Conservation (phyloP, 2,797 vertebrate genomes). For the Sebastes ruberrimus region DNA sequence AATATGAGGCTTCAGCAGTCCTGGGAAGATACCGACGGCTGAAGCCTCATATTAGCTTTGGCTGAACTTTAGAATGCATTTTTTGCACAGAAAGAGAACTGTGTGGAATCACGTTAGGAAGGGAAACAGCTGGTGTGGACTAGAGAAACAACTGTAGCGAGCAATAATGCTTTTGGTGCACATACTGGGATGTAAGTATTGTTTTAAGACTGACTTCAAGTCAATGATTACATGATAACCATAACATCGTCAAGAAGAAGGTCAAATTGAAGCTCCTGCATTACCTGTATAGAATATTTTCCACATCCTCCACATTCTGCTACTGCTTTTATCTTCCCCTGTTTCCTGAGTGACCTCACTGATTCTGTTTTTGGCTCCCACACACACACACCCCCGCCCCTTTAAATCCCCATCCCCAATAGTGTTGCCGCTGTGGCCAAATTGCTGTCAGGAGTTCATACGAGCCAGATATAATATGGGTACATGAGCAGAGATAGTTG, state of each 20-base stretch:
- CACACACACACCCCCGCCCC: not conserved
- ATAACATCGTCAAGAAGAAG: not conserved
- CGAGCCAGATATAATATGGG: constrained; percentile 42
- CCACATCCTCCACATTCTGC: not conserved
- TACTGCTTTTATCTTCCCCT: not conserved
- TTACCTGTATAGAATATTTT: not conserved
- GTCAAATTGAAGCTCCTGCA: not conserved
- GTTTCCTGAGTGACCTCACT: constrained; percentile 28
- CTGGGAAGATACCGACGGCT: not conserved
- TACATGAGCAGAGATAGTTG: constrained; percentile 62
- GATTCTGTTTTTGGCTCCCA: constrained; percentile 40
- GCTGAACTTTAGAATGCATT: not conserved
- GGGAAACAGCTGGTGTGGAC: not conserved
- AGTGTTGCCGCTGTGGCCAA: constrained; percentile 44
- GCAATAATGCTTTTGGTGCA: not conserved
- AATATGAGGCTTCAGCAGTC: not conserved
- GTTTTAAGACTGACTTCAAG: not conserved
- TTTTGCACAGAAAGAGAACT: not conserved
- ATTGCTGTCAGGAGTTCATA: constrained; percentile 63
- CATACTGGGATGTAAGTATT: not conserved
- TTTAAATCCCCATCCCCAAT: constrained; percentile 31
- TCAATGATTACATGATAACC: not conserved
- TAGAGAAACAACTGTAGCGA: not conserved
- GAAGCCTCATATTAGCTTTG: not conserved
- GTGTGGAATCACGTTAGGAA: not conserved